A percentile compares a stretch with the other conserved stretches of the same genome.
Evolutionary conservation across 1,140 invertebrate genomes (phyloP).

Genomic region (Ctenoplectra terminalis): DNA sequence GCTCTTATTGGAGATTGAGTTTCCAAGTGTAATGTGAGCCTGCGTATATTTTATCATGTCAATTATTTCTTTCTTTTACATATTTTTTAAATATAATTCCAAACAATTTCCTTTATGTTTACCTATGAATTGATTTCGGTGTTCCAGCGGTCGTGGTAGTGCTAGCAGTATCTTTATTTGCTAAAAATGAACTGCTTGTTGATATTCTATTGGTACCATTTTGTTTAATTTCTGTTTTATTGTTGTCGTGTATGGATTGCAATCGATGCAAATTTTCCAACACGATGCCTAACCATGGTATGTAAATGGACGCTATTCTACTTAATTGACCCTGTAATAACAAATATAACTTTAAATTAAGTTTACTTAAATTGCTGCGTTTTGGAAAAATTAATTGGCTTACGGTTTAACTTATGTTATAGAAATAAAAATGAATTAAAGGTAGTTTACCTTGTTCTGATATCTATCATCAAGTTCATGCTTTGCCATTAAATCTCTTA

Average conservation of each 20-base stretch:
- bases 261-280: slow-evolving; percentile 90
- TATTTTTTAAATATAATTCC: slow-evolving; percentile 11
- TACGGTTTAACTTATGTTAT: neutral
- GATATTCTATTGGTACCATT: slow-evolving; percentile 83
- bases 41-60: slow-evolving; percentile 60
- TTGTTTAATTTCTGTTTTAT: slow-evolving; percentile 74
- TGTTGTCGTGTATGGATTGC: slow-evolving; percentile 77
- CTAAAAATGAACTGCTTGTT: slow-evolving; percentile 81
- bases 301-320: slow-evolving; percentile 94
- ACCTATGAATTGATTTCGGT: slow-evolving; percentile 81
- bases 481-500: slow-evolving; percentile 95
- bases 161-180: slow-evolving; percentile 63
- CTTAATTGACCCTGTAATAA: slow-evolving; percentile 88
- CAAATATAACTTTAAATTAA: slow-evolving; percentile 9
- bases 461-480: slow-evolving; percentile 97
- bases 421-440: neutral
- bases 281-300: slow-evolving; percentile 94
- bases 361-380: neutral
- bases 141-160: slow-evolving; percentile 74
- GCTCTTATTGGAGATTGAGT: slow-evolving; percentile 84
- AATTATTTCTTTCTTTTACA: neutral
- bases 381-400: neutral
- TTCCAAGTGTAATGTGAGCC: slow-evolving; percentile 84
- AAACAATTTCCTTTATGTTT: slow-evolving; percentile 56
- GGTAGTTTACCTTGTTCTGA: slow-evolving; percentile 83